phyloP scores from a whole-genome alignment of 2,888 invertebrate genomes.

The Synanthedon vespiformis region DNA sequence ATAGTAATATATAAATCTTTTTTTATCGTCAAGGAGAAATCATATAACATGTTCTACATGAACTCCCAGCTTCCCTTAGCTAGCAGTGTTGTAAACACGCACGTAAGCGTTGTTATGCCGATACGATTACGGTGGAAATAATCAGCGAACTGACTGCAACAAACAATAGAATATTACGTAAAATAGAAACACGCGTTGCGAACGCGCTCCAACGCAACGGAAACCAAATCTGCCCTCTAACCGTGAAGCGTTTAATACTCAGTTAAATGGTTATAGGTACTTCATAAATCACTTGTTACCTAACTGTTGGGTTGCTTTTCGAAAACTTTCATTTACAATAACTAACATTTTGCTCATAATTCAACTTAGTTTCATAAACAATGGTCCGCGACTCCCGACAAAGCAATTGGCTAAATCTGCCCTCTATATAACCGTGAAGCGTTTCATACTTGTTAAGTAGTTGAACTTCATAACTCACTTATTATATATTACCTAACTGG shows the following conservation, averaged over 20 bases:
- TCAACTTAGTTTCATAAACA: too few species aligned
- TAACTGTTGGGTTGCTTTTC: too few species aligned
- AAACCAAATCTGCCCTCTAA: slow-evolving; percentile 36
- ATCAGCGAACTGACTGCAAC: slow-evolving; percentile 18
- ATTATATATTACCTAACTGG: too few species aligned
- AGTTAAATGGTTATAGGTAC: too few species aligned
- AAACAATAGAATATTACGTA: slow-evolving; percentile 47
- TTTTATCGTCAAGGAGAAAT: neutral
- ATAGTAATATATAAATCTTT: too few species aligned
- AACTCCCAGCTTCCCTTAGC: slow-evolving; percentile 1
- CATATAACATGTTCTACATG: neutral
- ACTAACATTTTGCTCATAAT: too few species aligned
- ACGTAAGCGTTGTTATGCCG: slow-evolving; percentile 6
- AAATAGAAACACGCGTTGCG: slow-evolving; percentile 15
- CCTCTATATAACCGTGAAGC: slow-evolving; percentile 35
- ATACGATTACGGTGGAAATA: neutral
- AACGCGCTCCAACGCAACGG: slow-evolving; percentile 27
- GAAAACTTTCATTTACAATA: too few species aligned
- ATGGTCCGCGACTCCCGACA: too few species aligned
- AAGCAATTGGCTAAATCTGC: slow-evolving; percentile 14
- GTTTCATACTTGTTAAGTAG: slow-evolving; percentile 14
- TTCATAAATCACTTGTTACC: too few species aligned
- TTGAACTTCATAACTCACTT: too few species aligned
- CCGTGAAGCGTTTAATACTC: slow-evolving; percentile 32
- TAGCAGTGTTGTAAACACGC: slow-evolving; percentile 2